These are phyloP conservation scores for Chirona hameri DNA, from an alignment of 2,888 invertebrate species.

Conservation along the genomic window DNA sequence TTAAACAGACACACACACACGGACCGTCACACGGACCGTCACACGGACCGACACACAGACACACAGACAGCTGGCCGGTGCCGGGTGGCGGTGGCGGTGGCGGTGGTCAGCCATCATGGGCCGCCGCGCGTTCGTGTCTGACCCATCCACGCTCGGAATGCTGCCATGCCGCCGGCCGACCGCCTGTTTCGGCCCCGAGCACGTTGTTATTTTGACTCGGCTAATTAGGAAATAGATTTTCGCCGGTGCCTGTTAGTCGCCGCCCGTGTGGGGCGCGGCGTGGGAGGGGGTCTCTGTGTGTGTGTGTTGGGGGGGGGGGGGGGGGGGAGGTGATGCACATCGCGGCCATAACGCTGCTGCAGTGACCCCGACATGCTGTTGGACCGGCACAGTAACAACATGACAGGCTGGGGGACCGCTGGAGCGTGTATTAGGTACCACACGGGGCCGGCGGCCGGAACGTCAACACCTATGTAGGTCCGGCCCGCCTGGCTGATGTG, in stretches of 20 bases:
- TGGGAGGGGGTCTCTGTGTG: not conserved
- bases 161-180: not conserved
- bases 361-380: not conserved
- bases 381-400: not conserved
- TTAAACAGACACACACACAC: not conserved
- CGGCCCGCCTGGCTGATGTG: no score
- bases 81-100: not conserved
- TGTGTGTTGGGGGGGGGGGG: not conserved
- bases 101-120: not conserved
- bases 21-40: not conserved
- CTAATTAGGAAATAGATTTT: slow-evolving; percentile 27
- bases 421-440: no score
- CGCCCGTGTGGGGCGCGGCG: not conserved
- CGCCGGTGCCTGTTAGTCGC: not conserved
- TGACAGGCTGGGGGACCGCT: not conserved
- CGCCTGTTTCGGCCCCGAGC: not conserved
- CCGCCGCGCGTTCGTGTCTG: not conserved
- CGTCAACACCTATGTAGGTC: no score
- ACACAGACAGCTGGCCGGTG: no score
- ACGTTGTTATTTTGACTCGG: slow-evolving; percentile 22
- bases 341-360: not conserved
- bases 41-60: not conserved
- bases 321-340: not conserved
- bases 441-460: not conserved
- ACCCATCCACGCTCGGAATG: not conserved